Evolutionary conservation across 1,140 invertebrate species (phyloP), one percentile per base, ranked within the genome.

Genomic region (Cecropterus lyciades): DNA sequence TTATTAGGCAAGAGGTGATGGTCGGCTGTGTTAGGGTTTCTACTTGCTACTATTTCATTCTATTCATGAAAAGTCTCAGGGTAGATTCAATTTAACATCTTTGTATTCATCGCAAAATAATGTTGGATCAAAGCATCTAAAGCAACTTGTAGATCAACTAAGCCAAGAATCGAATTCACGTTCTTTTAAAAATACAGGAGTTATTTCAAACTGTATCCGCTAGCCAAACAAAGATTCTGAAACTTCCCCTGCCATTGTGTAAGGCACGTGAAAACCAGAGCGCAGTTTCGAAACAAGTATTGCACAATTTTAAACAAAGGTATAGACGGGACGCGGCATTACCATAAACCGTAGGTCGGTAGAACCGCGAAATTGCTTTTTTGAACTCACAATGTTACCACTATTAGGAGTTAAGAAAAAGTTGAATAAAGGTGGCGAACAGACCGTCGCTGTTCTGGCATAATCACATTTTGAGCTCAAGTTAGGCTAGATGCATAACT

Each of bases 261-360:
- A 78, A 86, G 75, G 72, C 75, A 85, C 81, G 80, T 85, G 80
- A 85, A 87, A 86, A 84, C 82, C 79, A 75, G 66, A 82, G 70
- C 70, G 73, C 76, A 82, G 75, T 89, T 88, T 75, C 70, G 69
- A 73, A 90, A 85, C 82, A 81, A 86, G 76, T 82, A 85, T 85
- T 84, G 84, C 76, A 83, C 77, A 87, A 81, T 89, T 91, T 91
- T 85, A 88, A 89, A 88, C 82, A 89, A 85, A 90, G 73, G 74
- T 87, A 89, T 85, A 82, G 79, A 85, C 78, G 78, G 70, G 57
- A 83, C 68, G 70, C 66, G 57, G 73, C 69, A 91, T 90, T 90
- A 90, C 72, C 89, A 91, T 90, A 91, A 88, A 83, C 79, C 73
- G 85, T 73, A 70, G 74, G 70, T 78, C 67, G 69, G 65, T 75